Evolutionary conservation across 2,797 vertebrate species (phyloP), one percentile per base, ranked within the genome.

Genomic region (Sebastes paucispinis): DNA sequence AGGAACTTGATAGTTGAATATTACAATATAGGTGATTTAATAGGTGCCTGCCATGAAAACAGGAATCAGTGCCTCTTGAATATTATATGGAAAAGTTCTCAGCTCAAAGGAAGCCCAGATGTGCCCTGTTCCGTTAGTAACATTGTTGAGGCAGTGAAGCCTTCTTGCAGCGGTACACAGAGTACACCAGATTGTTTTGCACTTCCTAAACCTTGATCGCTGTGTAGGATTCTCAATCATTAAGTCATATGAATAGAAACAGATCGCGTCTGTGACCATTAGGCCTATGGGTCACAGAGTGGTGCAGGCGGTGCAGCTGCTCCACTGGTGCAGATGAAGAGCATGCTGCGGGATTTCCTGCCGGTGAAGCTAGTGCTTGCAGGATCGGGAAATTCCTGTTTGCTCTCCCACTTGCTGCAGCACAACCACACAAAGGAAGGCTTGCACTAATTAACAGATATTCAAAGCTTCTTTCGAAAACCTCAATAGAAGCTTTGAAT

Each of bases 81-180:
- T 29, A 25, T 54, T 64, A 47, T 9, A 24, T 27, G 18, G 25
- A 58, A 77, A 73, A 12, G 1, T 71, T 58, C 8, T 11, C 25
- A n/a, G 8, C 39, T 31, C 32, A 73, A 60, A 80, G 68, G 74
- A 81, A 73, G 66, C 22, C 20, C 52, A 59, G 54, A 75, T 57
- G 63, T 75, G 25, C 16, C 39, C 22, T 18, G 10, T 80, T 78
- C 32, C 50, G 1, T 24, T 27, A 8, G 4, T 47, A 25, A 64
- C 60, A 59, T 60, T 78, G 43, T 60, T 68, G 9, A 36, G 18
- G 18, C 16, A 22, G 47, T 43, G 6, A 63, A 20, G 12, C 22
- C 18, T 72, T 52, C 22, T 50, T 11, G n/a, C 31, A n/a, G 22
- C 27, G 5, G 22, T 5, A 11, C 54, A 43, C 8, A 52, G 10